These are phyloP conservation scores for Prionchulus punctatus DNA, from an alignment of 2,888 invertebrate species.

Conservation along the genomic window DNA sequence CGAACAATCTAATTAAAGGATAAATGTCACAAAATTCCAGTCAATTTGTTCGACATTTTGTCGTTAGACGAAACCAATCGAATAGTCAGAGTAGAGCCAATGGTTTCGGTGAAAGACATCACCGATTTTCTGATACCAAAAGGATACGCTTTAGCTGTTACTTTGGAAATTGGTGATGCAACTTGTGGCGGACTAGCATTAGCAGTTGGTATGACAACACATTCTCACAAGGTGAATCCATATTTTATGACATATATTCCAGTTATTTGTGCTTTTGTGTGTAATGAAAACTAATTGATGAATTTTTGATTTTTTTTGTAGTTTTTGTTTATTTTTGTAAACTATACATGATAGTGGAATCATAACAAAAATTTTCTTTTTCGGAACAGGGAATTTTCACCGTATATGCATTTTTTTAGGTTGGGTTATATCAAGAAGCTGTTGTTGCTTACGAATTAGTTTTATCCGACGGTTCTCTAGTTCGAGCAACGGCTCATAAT, in stretches of 20 bases:
- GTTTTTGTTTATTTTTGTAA: too few relatives aligned
- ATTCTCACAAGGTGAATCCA: constrained; percentile 44
- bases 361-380: too few relatives aligned
- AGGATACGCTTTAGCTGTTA: constrained; percentile 52
- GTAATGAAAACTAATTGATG: too few relatives aligned
- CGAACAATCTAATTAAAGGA: too few relatives aligned
- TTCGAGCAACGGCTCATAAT: constrained; percentile 44
- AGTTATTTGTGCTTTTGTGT: too few relatives aligned
- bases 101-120: constrained; percentile 50
- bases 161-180: constrained; percentile 51
- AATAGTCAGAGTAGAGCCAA: constrained; percentile 49
- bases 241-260: too few relatives aligned
- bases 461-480: constrained; percentile 46
- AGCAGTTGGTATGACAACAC: constrained; percentile 56
- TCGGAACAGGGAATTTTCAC: too few relatives aligned
- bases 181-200: constrained; percentile 52
- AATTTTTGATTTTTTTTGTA: too few relatives aligned
- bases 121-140: constrained; percentile 47
- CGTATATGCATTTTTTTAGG: too few relatives aligned
- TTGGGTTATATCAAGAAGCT: constrained; percentile 52
- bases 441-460: constrained; percentile 50
- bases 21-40: constrained; percentile 46
- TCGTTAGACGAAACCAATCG: constrained; percentile 44
- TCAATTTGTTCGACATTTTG: constrained; percentile 49
- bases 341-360: too few relatives aligned